A percentile compares a stretch with the other conserved stretches of the same genome.
These are phyloP conservation scores for Hephaestus fuliginosus DNA, from an alignment of 2,797 vertebrate genomes.

Conservation along the genomic window DNA sequence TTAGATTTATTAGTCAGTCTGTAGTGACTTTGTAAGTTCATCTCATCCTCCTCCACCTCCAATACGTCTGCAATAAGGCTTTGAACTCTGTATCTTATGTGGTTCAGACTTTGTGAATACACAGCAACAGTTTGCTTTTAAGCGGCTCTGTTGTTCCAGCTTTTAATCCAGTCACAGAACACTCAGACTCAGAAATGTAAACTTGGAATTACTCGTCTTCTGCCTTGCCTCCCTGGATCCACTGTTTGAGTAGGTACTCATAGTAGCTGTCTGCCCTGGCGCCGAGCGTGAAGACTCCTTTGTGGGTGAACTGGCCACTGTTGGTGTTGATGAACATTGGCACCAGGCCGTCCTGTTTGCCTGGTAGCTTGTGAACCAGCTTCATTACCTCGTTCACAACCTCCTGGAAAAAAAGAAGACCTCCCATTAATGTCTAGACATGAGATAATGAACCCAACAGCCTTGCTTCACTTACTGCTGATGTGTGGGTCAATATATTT, in stretches of 20 bases:
- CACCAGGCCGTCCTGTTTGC: constrained; percentile 95
- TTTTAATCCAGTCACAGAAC: not conserved
- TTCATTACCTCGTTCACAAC: constrained; percentile 91
- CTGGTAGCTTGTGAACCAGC: constrained; percentile 90
- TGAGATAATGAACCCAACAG: constrained; percentile 11
- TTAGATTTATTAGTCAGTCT: not conserved
- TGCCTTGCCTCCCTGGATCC: constrained; percentile 95
- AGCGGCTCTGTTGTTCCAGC: not conserved
- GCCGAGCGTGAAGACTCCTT: constrained; percentile 93
- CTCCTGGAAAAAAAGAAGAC: constrained; percentile 78
- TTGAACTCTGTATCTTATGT: not conserved
- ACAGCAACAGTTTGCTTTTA: not conserved
- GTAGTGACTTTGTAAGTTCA: not conserved
- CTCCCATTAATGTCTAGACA: not conserved
- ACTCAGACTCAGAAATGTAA: not conserved
- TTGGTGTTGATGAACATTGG: constrained; percentile 99
- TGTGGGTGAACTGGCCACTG: constrained; percentile 94
- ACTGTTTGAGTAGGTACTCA: constrained; percentile 97
- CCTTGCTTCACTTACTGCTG: not conserved
- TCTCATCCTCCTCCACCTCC: not conserved
- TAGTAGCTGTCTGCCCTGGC: constrained; percentile 99
- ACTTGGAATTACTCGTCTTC: constrained; percentile 88
- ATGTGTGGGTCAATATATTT: constrained; percentile 1
- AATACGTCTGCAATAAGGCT: not conserved
- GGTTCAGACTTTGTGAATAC: not conserved